phyloP scores from a whole-genome alignment of 2,888 invertebrate genomes.

The Nipponacmea schrenckii region DNA sequence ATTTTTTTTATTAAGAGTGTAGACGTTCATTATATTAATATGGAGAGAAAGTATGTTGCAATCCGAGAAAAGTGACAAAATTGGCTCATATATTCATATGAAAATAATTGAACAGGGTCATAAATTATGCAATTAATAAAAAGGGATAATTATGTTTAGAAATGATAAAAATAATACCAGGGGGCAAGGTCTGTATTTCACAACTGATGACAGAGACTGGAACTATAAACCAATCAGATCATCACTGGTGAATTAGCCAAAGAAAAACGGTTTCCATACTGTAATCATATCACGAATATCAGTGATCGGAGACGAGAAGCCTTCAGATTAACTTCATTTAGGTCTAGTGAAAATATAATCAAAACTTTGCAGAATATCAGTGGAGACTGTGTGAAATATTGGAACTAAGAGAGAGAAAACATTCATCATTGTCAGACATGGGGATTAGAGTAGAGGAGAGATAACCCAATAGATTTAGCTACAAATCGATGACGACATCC shows the following conservation, averaged over 20 bases:
- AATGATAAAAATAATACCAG: background rate
- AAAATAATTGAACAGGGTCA: no score
- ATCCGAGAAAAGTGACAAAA: no score
- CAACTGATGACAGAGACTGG: background rate
- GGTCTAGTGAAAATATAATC: background rate
- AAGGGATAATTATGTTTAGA: background rate
- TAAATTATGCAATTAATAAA: no score
- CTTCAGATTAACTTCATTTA: background rate
- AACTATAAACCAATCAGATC: background rate
- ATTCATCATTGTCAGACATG: constrained; percentile 5
- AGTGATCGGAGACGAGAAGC: constrained; percentile 4
- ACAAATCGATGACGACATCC: background rate
- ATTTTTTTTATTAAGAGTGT: no score
- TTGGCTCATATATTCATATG: no score
- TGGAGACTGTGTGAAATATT: constrained; percentile 3
- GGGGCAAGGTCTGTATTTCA: background rate
- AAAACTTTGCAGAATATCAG: background rate
- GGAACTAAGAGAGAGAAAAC: background rate
- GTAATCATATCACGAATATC: constrained; percentile 6
- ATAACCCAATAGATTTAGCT: constrained; percentile 4
- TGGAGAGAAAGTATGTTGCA: no score
- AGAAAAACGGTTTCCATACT: background rate
- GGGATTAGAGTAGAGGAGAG: background rate
- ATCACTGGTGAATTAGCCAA: background rate
- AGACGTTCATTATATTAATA: no score